Evolutionary conservation across 2,888 invertebrate genomes (phyloP), one percentile per base, ranked within the genome.

Genomic region (Pogonocherus hispidulus): DNA sequence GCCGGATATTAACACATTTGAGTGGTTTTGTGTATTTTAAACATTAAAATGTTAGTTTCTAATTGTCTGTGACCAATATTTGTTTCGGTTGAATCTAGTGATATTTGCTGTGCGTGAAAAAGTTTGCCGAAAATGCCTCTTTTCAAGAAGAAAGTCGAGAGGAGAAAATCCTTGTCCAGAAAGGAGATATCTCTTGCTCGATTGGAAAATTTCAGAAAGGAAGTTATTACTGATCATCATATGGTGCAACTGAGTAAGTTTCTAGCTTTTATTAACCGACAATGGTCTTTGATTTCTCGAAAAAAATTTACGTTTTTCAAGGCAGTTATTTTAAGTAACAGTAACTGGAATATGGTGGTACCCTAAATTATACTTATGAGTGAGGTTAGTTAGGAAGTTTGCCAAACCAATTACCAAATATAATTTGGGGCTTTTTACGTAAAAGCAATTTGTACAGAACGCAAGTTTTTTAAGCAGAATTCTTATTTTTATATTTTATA

Each of bases 221-320:
- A 90, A 81, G 89, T 90, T 70, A 85, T 87, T 63, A 90, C 90
- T 1, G 87, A 90, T 63, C 75, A 85, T 57, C 90, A 90, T 75
- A 83, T 87, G 18, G 85, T 89, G 63, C 84, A 88, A 44, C 67
- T 85, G 14, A 73, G 81, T 82, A 74, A 78, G 81, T 71, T 65
- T 49, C 18, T 49, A 56, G 37, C 11, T 18, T 41, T 46, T 18
- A 16, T 16, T 18, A 19, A 16, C 14, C 6, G 32, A 14, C 14
- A 6, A n/a, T 44, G 4, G 11, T 16, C 22, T 16, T 3, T 27
- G 46, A 46, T 9, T 44, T 46, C 27, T 44, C 16, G 9, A 16
- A 16, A 16, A 46, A 57, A n/a, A 22, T 37, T 20, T 18, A 73
- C 76, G 80, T 69, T 65, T 59, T 27, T 46, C 47, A 51, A 55